These are phyloP conservation scores for Plagiodera versicolora DNA, from an alignment of 2,888 invertebrate genomes.

Conservation along the genomic window DNA sequence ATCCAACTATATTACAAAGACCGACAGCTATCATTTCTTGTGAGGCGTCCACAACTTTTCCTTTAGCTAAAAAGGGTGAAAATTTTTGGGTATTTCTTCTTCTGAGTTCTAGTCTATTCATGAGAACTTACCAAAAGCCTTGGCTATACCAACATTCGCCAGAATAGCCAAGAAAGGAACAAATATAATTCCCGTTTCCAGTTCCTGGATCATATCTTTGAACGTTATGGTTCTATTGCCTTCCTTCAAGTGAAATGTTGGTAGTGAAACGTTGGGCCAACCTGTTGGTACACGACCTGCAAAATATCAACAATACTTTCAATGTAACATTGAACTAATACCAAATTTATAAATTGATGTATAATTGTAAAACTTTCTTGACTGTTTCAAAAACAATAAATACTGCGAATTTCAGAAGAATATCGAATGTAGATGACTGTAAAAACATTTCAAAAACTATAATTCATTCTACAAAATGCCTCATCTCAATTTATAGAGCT, in stretches of 20 bases:
- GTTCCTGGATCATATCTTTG: slow-evolving; percentile 61
- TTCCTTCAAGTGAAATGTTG: slow-evolving; percentile 57
- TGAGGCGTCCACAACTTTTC: slow-evolving; percentile 72
- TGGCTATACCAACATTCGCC: slow-evolving; percentile 82
- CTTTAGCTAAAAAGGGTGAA: slow-evolving; percentile 64
- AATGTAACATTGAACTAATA: no score
- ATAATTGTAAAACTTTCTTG: no score
- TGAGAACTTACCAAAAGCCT: slow-evolving; percentile 72
- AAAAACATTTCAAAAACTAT: no score
- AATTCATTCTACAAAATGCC: no score
- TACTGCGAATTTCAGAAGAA: no score
- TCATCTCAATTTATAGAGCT: no score
- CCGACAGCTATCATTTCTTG: slow-evolving; percentile 81
- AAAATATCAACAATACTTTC: slow-evolving; percentile 26
- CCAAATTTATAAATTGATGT: no score
- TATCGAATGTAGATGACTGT: no score
- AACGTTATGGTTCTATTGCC: slow-evolving; percentile 60
- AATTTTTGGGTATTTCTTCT: not conserved
- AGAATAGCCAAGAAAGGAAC: slow-evolving; percentile 76
- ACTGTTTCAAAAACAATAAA: no score
- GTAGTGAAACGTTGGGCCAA: slow-evolving; percentile 60
- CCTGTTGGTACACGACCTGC: slow-evolving; percentile 65
- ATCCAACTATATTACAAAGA: slow-evolving; percentile 72
- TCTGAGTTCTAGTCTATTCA: no score
- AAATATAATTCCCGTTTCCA: slow-evolving; percentile 70